phyloP scores from a whole-genome alignment of 2,113 vertebrate genomes.

The Calidris pygmaea region DNA sequence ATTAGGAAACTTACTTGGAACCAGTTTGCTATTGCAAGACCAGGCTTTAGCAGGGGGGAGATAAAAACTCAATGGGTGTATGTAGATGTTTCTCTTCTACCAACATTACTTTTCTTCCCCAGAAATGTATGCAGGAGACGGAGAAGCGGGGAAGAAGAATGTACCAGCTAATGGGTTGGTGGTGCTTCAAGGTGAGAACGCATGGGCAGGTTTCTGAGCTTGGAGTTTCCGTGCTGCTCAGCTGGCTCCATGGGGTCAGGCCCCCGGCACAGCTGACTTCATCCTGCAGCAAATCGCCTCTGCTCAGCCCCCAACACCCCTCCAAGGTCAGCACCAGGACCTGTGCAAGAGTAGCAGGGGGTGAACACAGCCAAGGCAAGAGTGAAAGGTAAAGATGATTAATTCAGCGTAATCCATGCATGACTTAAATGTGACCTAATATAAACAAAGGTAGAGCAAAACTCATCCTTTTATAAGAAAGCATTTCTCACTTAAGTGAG shows the following conservation, averaged over 20 bases:
- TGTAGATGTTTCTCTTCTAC: not conserved
- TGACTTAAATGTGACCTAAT: not conserved
- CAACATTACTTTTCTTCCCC: not conserved
- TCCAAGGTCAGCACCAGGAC: not conserved
- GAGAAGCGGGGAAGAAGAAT: not conserved
- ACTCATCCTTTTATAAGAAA: not conserved
- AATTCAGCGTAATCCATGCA: not conserved
- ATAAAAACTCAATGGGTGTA: not conserved
- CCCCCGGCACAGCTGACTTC: too few relatives aligned
- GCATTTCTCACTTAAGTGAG: not conserved
- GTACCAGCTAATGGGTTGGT: not conserved
- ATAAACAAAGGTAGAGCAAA: not conserved
- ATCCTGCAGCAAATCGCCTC: not conserved
- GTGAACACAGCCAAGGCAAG: not conserved
- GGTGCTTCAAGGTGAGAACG: not conserved
- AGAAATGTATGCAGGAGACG: not conserved
- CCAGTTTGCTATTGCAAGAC: not conserved
- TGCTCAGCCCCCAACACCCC: not conserved
- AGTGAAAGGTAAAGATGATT: not conserved
- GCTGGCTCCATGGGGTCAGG: rapidly evolving
- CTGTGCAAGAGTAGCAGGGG: not conserved
- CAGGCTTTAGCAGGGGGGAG: not conserved
- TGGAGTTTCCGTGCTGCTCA: rapidly evolving
- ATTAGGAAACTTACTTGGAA: not conserved
- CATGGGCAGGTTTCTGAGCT: not conserved